These are phyloP conservation scores for Abramis brama DNA, from an alignment of 2,113 vertebrate genomes.

Conservation along the genomic window DNA sequence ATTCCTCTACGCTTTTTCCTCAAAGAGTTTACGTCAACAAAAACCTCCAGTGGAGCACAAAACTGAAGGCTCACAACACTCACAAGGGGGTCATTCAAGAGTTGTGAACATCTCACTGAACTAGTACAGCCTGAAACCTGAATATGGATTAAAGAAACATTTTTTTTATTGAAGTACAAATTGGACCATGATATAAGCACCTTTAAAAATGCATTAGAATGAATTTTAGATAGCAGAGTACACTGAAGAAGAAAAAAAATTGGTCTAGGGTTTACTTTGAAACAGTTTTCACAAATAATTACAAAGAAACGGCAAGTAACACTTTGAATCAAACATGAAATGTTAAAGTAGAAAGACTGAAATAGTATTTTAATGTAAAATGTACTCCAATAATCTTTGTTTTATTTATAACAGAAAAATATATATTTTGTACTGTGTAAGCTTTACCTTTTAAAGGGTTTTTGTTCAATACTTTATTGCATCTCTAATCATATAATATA, in stretches of 20 bases:
- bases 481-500: not conserved
- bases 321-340: too few species aligned
- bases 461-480: not conserved
- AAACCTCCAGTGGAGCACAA: not conserved
- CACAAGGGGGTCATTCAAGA: not conserved
- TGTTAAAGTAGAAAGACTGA: too few species aligned
- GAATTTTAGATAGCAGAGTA: not conserved
- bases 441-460: not conserved
- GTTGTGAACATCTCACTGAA: not conserved
- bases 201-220: not conserved
- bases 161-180: not conserved
- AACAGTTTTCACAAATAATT: too few species aligned
- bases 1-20: slow-evolving; percentile 73
- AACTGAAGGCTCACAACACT: not conserved
- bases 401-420: too few species aligned
- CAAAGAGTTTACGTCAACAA: slow-evolving; percentile 42
- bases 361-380: too few species aligned
- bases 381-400: too few species aligned
- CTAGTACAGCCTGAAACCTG: not conserved
- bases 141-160: not conserved
- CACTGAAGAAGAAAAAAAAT: too few species aligned
- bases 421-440: too few species aligned
- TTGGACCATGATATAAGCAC: not conserved
- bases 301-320: too few species aligned
- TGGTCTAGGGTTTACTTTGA: too few species aligned